These are phyloP conservation scores for Tachystola acroxantha DNA, from an alignment of 2,888 invertebrate species.

Conservation along the genomic window DNA sequence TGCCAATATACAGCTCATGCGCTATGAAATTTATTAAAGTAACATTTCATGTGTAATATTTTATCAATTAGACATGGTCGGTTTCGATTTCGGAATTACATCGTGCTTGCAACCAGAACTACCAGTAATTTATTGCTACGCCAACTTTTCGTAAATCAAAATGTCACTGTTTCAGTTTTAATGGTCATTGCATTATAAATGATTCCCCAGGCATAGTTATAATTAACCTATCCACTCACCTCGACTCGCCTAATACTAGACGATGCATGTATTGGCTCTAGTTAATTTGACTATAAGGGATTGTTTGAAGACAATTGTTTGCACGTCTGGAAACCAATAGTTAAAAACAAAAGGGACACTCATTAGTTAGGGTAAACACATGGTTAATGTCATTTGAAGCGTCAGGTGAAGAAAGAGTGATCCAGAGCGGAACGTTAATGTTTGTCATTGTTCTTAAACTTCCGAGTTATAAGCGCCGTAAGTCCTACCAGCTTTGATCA, in stretches of 20 bases:
- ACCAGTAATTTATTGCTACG: conserved; percentile 48
- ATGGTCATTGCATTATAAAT: conserved; percentile 35
- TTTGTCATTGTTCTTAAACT: conserved; percentile 17
- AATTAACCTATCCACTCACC: too few relatives aligned
- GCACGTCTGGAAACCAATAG: conserved; percentile 3
- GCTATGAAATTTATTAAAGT: conserved; percentile 67
- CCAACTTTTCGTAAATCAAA: conserved; percentile 51
- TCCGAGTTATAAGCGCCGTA: conserved; percentile 11
- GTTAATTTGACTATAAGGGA: conserved; percentile 4
- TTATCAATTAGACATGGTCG: conserved; percentile 67
- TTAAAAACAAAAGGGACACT: conserved; percentile 10
- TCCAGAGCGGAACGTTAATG: conserved; percentile 15
- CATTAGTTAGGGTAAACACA: conserved; percentile 12
- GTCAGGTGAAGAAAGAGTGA: conserved; percentile 10
- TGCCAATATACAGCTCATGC: conserved; percentile 53
- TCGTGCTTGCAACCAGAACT: conserved; percentile 50
- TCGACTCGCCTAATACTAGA: too few relatives aligned
- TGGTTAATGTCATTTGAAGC: conserved; percentile 11
- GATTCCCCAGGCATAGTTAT: too few relatives aligned
- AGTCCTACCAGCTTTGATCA: conserved; percentile 13
- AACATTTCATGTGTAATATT: conserved; percentile 58
- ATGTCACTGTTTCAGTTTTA: conserved; percentile 38
- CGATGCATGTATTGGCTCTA: too few relatives aligned
- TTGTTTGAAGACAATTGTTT: conserved; percentile 3
- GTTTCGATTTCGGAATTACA: conserved; percentile 57